Evolutionary conservation across 2,797 vertebrate genomes (phyloP).

Genomic region (Pelochelys cantorii): DNA sequence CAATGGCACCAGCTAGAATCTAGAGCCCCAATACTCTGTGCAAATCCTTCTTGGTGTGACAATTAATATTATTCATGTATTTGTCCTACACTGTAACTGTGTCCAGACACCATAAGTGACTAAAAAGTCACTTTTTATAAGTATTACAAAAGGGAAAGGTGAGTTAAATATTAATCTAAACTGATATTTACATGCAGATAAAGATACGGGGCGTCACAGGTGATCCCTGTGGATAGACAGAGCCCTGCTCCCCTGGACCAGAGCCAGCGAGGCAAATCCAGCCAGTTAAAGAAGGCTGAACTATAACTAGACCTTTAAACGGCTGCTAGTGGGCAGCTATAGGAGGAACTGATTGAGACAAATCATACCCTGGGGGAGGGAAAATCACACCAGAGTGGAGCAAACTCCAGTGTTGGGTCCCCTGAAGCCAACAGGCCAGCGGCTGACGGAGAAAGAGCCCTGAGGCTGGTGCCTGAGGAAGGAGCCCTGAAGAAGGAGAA

Average conservation of each 20-base stretch:
- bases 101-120: conserved; percentile 59
- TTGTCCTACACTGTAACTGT: conserved; percentile 62
- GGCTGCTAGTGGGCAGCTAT: background rate
- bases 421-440: background rate
- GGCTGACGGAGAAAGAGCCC: background rate
- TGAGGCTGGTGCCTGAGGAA: background rate
- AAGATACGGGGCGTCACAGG: background rate
- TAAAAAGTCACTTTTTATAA: background rate
- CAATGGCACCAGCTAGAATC: conserved; percentile 63
- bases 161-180: background rate
- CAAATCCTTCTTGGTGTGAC: conserved; percentile 60
- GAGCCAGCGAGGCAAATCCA: background rate
- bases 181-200: background rate
- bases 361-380: background rate
- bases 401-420: background rate
- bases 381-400: background rate
- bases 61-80: conserved; percentile 64
- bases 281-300: background rate
- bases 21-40: conserved; percentile 69
- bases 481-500: background rate
- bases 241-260: background rate
- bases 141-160: too few species aligned
- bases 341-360: background rate
- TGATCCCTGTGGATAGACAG: background rate
- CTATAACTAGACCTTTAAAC: background rate